phyloP scores from a whole-genome alignment of 2,797 vertebrate genomes.

The Pipistrellus kuhlii region DNA sequence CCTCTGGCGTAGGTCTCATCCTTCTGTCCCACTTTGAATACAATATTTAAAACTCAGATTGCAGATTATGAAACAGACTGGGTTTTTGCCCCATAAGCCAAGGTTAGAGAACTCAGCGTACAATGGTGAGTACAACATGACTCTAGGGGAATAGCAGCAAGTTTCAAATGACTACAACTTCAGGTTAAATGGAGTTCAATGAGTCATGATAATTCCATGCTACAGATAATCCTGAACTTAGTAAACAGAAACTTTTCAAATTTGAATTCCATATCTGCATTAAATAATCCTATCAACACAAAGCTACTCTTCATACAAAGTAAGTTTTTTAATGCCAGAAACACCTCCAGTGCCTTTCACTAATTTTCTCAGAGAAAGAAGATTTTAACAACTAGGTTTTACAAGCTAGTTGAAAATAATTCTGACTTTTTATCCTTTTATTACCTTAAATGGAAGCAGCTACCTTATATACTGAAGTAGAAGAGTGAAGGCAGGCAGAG shows the following conservation, averaged over 20 bases:
- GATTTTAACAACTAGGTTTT: constrained; percentile 55
- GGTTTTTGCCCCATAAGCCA: constrained; percentile 53
- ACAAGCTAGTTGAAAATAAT: constrained; percentile 47
- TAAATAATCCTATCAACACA: constrained; percentile 46
- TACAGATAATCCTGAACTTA: constrained; percentile 53
- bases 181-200: constrained; percentile 69
- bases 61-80: constrained; percentile 71
- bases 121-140: constrained; percentile 44
- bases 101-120: constrained; percentile 73
- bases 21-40: constrained; percentile 66
- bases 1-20: constrained; percentile 63
- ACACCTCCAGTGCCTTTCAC: background rate
- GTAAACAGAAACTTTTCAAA: constrained; percentile 66
- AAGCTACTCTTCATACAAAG: constrained; percentile 33
- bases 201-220: constrained; percentile 67
- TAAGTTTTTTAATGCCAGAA: constrained; percentile 28
- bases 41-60: constrained; percentile 68
- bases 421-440: constrained; percentile 1
- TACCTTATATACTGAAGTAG: constrained; percentile 10
- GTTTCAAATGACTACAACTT: constrained; percentile 58
- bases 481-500: constrained; percentile 7
- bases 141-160: constrained; percentile 55
- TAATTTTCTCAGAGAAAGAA: constrained; percentile 37
- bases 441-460: background rate
- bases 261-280: constrained; percentile 48